Evolutionary conservation across 2,797 vertebrate species (phyloP).

Genomic region (Dermochelys coriacea): DNA sequence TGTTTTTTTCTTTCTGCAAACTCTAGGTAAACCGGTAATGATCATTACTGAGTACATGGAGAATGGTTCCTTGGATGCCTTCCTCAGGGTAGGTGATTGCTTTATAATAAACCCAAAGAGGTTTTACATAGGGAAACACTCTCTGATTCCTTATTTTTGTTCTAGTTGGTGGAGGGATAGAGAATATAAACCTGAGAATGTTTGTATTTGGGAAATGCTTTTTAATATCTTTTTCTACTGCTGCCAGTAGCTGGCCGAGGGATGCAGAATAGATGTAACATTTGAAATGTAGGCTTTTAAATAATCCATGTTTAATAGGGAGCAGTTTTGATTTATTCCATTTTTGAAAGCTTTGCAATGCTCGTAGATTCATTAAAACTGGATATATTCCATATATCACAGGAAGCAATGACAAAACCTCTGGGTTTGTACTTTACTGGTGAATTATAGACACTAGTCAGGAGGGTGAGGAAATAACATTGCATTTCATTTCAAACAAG

Average conservation of each 20-base stretch:
- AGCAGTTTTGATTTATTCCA: slow-evolving; percentile 58
- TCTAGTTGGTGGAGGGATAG: background rate
- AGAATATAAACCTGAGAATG: background rate
- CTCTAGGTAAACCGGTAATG: slow-evolving; percentile 98
- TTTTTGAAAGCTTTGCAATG: slow-evolving; percentile 31
- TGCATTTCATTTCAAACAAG: slow-evolving; percentile 38
- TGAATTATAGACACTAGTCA: slow-evolving; percentile 71
- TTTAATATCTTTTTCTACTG: background rate
- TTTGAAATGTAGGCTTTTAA: slow-evolving; percentile 63
- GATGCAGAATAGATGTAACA: slow-evolving; percentile 9
- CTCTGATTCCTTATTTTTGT: background rate
- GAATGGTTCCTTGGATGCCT: slow-evolving; percentile 97
- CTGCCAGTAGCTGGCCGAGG: background rate
- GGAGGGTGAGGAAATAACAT: slow-evolving; percentile 52
- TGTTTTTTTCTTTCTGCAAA: slow-evolving; percentile 79
- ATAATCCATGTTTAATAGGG: slow-evolving; percentile 63
- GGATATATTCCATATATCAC: slow-evolving; percentile 67
- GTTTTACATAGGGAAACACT: slow-evolving; percentile 1
- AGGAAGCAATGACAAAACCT: slow-evolving; percentile 55
- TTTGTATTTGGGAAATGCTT: slow-evolving; percentile 29
- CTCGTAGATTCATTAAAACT: slow-evolving; percentile 68
- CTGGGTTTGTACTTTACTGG: slow-evolving; percentile 2
- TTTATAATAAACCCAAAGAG: slow-evolving; percentile 48
- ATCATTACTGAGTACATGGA: slow-evolving; percentile 99
- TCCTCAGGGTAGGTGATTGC: slow-evolving; percentile 93